Conservation (phyloP, 2,888 invertebrate genomes). For the Lithophane semibrunnea region DNA sequence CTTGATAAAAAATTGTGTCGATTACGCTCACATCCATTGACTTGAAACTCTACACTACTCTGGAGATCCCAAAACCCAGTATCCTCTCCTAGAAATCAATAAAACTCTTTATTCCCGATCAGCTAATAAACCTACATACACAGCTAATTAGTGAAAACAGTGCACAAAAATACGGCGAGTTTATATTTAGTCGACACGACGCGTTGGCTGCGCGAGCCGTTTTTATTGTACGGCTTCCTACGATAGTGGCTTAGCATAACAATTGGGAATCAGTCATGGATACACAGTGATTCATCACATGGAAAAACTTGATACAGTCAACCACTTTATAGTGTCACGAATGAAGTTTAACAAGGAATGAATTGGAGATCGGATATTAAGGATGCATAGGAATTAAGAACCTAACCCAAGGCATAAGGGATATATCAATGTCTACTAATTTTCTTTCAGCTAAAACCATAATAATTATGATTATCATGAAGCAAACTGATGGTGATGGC, state of each 20-base stretch:
- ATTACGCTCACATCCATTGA: background rate
- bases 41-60: background rate
- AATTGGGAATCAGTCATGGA: conserved; percentile 21
- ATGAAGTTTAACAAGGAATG: background rate
- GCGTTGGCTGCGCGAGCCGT: conserved; percentile 57
- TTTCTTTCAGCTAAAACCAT: background rate
- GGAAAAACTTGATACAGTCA: background rate
- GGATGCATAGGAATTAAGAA: background rate
- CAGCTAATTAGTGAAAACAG: conserved; percentile 45
- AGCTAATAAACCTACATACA: conserved; percentile 38
- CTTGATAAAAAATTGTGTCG: too few species aligned
- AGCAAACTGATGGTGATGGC: background rate
- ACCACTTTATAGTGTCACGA: background rate
- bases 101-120: conserved; percentile 25
- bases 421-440: background rate
- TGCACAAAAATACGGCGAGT: conserved; percentile 40
- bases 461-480: background rate
- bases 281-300: background rate
- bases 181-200: conserved; percentile 54
- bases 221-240: conserved; percentile 41
- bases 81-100: conserved; percentile 6
- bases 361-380: background rate
- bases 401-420: background rate
- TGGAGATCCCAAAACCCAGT: conserved; percentile 11
- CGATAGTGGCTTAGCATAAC: conserved; percentile 54